Evolutionary conservation across 2,888 invertebrate species (phyloP), one percentile per base, ranked within the genome.

Genomic region (Drosophila gaucha): DNA sequence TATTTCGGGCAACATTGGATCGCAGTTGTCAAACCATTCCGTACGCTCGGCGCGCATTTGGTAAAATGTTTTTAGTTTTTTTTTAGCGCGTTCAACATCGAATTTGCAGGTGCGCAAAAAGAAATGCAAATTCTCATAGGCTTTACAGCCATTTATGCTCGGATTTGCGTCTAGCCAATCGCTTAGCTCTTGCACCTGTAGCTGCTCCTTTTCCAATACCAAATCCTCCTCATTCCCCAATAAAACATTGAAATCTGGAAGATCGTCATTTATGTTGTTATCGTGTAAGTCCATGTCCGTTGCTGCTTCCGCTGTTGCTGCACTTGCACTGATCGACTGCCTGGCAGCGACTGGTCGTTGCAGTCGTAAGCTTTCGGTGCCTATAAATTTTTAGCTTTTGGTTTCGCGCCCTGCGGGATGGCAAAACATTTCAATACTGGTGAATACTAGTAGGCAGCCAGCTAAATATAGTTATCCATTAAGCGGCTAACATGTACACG

Each of bases 41-140:
- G 93, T 92, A 28, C 93, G 85, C 56, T 92, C 92, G 0, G 91
- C 88, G 57, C 93, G 92, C 92, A 95, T 93, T 41, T 90, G 90
- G 78, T 94, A 93, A 86, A 93, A 94, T 33, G 90, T 93, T 64
- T 86, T 90, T 6, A 95, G 84, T 87, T 94, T 95, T 49, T 78
- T 89, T 80, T 94, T 94, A 1, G 94, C 92, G 71, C 92, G 92
- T 2, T 94, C 93, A 4, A 93, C 59, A 78, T 94, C 92, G 80
- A 93, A 94, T 89, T 95, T 95, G 79, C 94, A 94, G 26, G 93
- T 93, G 41, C 94, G 92, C 47, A 95, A 82, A 87, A 95, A 95
- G 52, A 95, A 92, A 43, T 92, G 92, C 64, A 92, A 72, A 65
- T 82, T 90, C n/a, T 80, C 91, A 30, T 92, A 92, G 68, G 94